These are phyloP conservation scores for Mythimna loreyi DNA, from an alignment of 2,888 invertebrate genomes.

Conservation along the genomic window DNA sequence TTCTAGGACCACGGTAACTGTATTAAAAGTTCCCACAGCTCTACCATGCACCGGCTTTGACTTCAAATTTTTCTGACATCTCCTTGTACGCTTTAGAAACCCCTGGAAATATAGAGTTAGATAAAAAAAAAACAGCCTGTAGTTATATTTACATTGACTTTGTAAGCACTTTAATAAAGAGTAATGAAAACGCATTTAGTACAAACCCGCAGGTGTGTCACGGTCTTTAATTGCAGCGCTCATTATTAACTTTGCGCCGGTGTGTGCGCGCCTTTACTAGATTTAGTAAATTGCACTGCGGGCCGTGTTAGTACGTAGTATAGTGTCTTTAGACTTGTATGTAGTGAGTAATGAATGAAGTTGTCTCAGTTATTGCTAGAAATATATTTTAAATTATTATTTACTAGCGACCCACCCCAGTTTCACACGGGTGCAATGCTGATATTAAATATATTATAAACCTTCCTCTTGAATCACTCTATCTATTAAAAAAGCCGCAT, in stretches of 20 bases:
- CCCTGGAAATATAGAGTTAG: too few relatives aligned
- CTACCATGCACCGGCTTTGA: too few relatives aligned
- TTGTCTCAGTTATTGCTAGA: not conserved
- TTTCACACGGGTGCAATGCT: too few relatives aligned
- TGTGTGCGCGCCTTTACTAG: conserved; percentile 33
- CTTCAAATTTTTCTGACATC: too few relatives aligned
- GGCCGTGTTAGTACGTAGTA: conserved; percentile 16
- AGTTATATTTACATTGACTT: conserved; percentile 15
- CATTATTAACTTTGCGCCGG: conserved; percentile 56
- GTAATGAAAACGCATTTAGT: conserved; percentile 56
- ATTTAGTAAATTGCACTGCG: conserved; percentile 44
- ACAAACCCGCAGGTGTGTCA: conserved; percentile 60
- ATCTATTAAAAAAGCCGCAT: too few relatives aligned
- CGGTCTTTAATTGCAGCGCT: conserved; percentile 65
- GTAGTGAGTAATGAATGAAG: not conserved
- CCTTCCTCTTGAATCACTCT: too few relatives aligned
- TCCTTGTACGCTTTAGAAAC: too few relatives aligned
- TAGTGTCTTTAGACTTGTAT: conserved; percentile 2
- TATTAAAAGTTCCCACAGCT: too few relatives aligned
- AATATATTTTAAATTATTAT: not conserved
- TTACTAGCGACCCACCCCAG: too few relatives aligned
- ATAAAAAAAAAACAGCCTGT: not conserved
- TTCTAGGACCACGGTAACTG: too few relatives aligned
- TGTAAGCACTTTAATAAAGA: conserved; percentile 48
- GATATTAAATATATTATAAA: too few relatives aligned